A percentile compares a stretch with the other conserved stretches of the same genome.
phyloP scores from a whole-genome alignment of 2,113 vertebrate genomes.

The Apeltes quadracus region DNA sequence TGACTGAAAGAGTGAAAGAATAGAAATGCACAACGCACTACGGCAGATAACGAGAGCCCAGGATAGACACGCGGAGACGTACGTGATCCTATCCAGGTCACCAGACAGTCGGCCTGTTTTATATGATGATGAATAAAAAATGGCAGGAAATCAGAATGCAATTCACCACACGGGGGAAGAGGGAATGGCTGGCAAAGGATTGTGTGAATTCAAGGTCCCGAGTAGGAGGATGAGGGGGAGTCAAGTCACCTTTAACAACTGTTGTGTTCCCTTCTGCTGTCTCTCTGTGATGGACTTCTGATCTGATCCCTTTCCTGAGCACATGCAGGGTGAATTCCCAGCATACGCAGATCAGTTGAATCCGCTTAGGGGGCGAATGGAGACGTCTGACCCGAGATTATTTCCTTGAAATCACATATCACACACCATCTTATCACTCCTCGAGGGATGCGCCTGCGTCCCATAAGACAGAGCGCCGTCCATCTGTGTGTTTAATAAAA shows the following conservation, averaged over 20 bases:
- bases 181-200: not conserved
- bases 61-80: conserved; percentile 1
- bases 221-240: not conserved
- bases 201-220: not conserved
- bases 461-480: too few species aligned
- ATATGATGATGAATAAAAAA: not conserved
- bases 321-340: not conserved
- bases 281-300: not conserved
- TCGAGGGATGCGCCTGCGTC: too few species aligned
- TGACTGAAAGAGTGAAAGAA: conserved; percentile 6
- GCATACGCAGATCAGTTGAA: not conserved
- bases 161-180: not conserved
- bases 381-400: not conserved
- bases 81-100: conserved; percentile 2
- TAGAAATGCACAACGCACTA: not conserved
- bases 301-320: too few species aligned
- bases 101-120: not conserved
- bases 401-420: too few species aligned
- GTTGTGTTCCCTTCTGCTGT: not conserved
- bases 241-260: not conserved
- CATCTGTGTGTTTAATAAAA: not conserved
- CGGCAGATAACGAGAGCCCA: not conserved
- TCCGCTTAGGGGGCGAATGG: not conserved
- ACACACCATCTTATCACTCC: too few species aligned
- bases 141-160: not conserved